phyloP scores from a whole-genome alignment of 2,797 vertebrate species.

The Parotocinclus haroldoi region DNA sequence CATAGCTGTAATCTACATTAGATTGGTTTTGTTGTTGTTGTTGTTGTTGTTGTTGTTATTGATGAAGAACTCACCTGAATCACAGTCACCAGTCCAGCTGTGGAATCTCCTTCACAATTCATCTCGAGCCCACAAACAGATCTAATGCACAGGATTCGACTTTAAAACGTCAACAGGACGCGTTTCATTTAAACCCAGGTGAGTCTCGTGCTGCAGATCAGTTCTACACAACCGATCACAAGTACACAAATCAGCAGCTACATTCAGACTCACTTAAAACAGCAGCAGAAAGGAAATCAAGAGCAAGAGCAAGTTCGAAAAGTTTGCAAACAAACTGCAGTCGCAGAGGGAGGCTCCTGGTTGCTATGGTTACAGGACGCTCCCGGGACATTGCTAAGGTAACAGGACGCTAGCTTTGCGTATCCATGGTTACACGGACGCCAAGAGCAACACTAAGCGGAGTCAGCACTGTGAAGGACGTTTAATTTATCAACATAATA shows the following conservation, averaged over 20 bases:
- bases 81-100: conserved; percentile 68
- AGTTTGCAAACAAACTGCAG: conserved; percentile 38
- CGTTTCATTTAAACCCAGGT: no score
- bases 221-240: no score
- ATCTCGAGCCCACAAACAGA: conserved; percentile 46
- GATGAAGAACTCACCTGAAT: conserved; percentile 65
- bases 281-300: no score
- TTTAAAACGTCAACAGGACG: no score
- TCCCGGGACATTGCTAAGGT: conserved; percentile 54
- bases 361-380: conserved; percentile 58
- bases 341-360: conserved; percentile 25
- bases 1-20: no score
- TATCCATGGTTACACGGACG: conserved; percentile 55
- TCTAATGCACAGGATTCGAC: neutral
- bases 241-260: no score
- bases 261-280: no score
- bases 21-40: no score
- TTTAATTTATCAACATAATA: no score
- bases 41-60: conserved; percentile 5
- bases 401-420: conserved; percentile 58
- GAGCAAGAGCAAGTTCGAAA: neutral
- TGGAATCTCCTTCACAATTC: conserved; percentile 57
- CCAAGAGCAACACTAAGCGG: conserved; percentile 1
- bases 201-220: no score
- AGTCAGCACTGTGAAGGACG: no score